Conservation (phyloP, 2,113 vertebrate species). For the Cavia porcellus region DNA sequence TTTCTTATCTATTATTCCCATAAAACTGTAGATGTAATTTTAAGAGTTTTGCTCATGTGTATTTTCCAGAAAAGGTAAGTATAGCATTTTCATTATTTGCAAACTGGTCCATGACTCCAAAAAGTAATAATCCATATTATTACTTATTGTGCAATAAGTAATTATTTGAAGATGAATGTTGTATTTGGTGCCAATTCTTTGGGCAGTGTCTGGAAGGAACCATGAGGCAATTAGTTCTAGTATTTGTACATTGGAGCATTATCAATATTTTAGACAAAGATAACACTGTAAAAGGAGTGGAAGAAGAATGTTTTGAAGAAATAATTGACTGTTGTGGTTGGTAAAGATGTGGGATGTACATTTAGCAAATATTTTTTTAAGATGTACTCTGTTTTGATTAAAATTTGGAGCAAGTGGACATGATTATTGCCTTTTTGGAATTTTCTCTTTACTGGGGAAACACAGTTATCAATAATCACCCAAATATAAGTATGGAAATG, state of each 20-base stretch:
- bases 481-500: not conserved
- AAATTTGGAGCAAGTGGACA: constrained; percentile 15
- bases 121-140: not conserved
- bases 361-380: constrained; percentile 28
- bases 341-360: not conserved
- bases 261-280: not conserved
- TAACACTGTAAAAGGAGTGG: not conserved
- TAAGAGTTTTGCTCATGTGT: not conserved
- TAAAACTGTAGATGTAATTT: not conserved
- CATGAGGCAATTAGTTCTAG: not conserved
- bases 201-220: not conserved
- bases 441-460: not conserved
- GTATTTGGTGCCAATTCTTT: not conserved
- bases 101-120: not conserved
- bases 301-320: constrained; percentile 29
- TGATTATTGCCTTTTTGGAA: not conserved
- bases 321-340: not conserved
- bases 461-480: not conserved
- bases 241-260: not conserved
- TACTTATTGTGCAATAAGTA: not conserved
- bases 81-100: not conserved
- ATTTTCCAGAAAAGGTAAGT: constrained; percentile 32
- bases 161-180: not conserved
- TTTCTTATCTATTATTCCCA: not conserved
- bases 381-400: not conserved